Percentiles rank a stretch among this genome's conserved stretches.
These are phyloP conservation scores for Calephelis virginiensis DNA, from an alignment of 1,140 invertebrate genomes.

Conservation along the genomic window DNA sequence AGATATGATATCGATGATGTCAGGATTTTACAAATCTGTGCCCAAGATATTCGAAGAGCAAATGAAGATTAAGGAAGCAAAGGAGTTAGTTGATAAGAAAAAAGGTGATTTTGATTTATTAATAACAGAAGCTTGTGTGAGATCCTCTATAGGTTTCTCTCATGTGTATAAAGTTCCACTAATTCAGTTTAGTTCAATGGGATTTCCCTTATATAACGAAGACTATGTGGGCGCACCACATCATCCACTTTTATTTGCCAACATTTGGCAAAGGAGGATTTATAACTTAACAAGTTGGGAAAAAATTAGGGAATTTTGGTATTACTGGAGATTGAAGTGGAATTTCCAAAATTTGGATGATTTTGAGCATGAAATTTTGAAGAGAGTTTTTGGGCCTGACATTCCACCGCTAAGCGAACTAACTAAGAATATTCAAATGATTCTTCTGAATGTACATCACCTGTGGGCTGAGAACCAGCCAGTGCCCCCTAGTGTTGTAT, in stretches of 20 bases:
- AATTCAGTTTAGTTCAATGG: slow-evolving; percentile 42
- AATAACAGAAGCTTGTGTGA: slow-evolving; percentile 33
- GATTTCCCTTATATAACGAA: slow-evolving; percentile 27
- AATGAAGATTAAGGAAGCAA: slow-evolving; percentile 31
- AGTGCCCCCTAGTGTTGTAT: slow-evolving; percentile 77
- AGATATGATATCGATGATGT: slow-evolving; percentile 10
- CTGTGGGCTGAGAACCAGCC: slow-evolving; percentile 73
- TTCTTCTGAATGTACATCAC: slow-evolving; percentile 80
- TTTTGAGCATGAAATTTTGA: slow-evolving; percentile 28
- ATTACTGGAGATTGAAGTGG: slow-evolving; percentile 9
- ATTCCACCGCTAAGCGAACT: slow-evolving; percentile 39
- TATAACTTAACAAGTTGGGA: slow-evolving; percentile 36
- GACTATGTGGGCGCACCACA: slow-evolving; percentile 33
- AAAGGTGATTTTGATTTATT: slow-evolving; percentile 36
- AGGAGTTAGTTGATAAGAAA: slow-evolving; percentile 29
- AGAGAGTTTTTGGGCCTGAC: slow-evolving; percentile 37
- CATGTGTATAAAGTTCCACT: slow-evolving; percentile 42
- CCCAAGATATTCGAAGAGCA: slow-evolving; percentile 21
- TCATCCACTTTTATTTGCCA: slow-evolving; percentile 37
- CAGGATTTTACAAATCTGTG: not conserved
- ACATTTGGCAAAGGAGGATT: slow-evolving; percentile 22
- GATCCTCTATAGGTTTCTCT: slow-evolving; percentile 26
- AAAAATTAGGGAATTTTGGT: slow-evolving; percentile 32
- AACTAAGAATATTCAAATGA: slow-evolving; percentile 48
- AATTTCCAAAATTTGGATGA: slow-evolving; percentile 22